Base-by-base conservation (phyloP, 2,888 invertebrate species). In the Phragmatobia fuliginosa region DNA sequence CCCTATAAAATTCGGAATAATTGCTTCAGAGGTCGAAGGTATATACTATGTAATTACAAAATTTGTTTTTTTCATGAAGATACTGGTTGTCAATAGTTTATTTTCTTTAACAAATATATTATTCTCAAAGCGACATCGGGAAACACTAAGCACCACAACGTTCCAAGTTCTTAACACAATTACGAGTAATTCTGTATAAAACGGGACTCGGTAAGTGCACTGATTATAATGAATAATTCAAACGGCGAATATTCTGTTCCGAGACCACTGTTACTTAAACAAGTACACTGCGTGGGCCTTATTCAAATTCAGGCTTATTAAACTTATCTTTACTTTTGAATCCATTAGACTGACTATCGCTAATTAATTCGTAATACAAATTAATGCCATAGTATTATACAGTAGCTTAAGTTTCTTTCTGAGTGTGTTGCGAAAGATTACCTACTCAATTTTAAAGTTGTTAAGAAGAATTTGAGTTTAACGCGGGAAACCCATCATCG, bases 171-270 rank as follows among this genome's bases (percentile, higher is more conserved):
- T 41, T 56, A 59, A 65, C 65, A 69, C 38, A 69, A 69, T 69
- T 52, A 69, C 41, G 76, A 73, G 49, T 66, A 66, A 61, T 69
- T 69, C 64, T 76, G 72, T 78, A 82, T 71, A 75, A 82, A 88
- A 86, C 88, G 87, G 87, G 79, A 83, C 83, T 78, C 60, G 66
- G 81, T 81, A 92, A 91, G 89, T 92, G 92, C 91, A 90, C 87
- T 92, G 91, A 92, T 92, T 92, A 92, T 89, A 91, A 93, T 93
- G 93, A 93, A 93, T 93, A 86, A 93, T 93, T 92, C 93, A 93
- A 89, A 81, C 75, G 68, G 89, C 86, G 87, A 89, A 89, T 90
- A 85, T 83, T 66, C 79, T 76, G 75, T 74, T 74, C 70, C 71
- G 76, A 71, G 74, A 74, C 72, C 80, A 75, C 82, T 79, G 80